A percentile compares a stretch with the other conserved stretches of the same genome.
Conservation (phyloP, 53 echinoderm and acorn worm species). For the Luidia sarsii region DNA sequence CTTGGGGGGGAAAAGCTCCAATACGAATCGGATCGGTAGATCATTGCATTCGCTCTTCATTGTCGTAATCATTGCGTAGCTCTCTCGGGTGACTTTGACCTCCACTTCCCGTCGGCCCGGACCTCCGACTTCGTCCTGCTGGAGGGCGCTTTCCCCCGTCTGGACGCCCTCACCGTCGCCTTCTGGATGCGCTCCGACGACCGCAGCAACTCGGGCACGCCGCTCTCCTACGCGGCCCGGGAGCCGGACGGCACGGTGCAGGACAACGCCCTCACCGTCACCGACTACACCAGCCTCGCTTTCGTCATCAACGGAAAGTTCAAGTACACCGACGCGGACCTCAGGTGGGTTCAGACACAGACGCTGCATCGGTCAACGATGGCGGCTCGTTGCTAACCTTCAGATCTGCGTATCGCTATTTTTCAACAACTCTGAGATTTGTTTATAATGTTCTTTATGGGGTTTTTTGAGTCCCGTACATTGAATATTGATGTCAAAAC, state of each 20-base stretch:
- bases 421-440: no score
- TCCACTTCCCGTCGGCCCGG: constrained; percentile 47
- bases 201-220: constrained; percentile 58
- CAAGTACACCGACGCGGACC: constrained; percentile 61
- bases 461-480: no score
- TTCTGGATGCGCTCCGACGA: constrained; percentile 84
- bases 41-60: no score
- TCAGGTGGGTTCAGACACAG: no score
- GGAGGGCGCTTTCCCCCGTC: constrained; percentile 44
- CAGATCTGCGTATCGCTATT: no score
- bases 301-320: constrained; percentile 66
- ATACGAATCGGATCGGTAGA: no score
- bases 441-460: no score
- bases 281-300: constrained; percentile 70
- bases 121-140: constrained; percentile 56
- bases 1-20: no score
- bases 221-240: constrained; percentile 69
- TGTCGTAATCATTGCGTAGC: constrained; percentile 16
- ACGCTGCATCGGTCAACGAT: no score
- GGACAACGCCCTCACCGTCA: constrained; percentile 80
- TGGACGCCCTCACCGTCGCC: constrained; percentile 69
- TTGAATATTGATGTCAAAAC: no score
- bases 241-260: constrained; percentile 31
- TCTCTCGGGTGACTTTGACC: constrained; percentile 67
- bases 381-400: no score